Evolutionary conservation across 2,113 vertebrate genomes (phyloP).

Genomic region (Cinclus mexicanus): DNA sequence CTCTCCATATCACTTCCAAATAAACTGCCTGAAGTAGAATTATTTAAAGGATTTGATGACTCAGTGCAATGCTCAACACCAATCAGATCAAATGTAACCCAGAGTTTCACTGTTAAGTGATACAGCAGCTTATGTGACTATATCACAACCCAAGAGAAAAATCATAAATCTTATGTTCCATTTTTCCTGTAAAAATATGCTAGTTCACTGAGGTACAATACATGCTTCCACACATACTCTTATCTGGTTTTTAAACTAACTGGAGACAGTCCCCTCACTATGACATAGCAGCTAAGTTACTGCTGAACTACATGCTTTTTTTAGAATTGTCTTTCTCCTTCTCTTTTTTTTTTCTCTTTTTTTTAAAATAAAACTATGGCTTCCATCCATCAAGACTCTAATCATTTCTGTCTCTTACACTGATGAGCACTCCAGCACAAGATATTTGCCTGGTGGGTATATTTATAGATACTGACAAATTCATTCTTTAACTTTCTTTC

Average conservation of each 20-base stretch:
- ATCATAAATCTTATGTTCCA: not conserved
- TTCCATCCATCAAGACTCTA: constrained; percentile 1
- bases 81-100: not conserved
- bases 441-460: not conserved
- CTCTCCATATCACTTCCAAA: not conserved
- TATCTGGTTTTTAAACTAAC: not conserved
- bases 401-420: not conserved
- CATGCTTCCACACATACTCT: not conserved
- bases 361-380: not conserved
- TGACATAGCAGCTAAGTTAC: not conserved
- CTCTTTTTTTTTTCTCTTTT: not conserved
- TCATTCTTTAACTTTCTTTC: constrained; percentile 4
- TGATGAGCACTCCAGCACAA: not conserved
- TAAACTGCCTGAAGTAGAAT: not conserved
- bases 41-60: not conserved
- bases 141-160: not conserved
- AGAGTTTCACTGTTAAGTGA: not conserved
- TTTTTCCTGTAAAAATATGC: not conserved
- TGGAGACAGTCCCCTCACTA: not conserved
- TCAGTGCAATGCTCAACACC: not conserved
- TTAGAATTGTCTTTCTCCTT: not conserved
- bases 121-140: not conserved
- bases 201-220: not conserved
- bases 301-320: not conserved
- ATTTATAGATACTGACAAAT: constrained; percentile 34